Base-by-base conservation (phyloP, 2,888 invertebrate genomes). In the Drosophila pegasa region DNA sequence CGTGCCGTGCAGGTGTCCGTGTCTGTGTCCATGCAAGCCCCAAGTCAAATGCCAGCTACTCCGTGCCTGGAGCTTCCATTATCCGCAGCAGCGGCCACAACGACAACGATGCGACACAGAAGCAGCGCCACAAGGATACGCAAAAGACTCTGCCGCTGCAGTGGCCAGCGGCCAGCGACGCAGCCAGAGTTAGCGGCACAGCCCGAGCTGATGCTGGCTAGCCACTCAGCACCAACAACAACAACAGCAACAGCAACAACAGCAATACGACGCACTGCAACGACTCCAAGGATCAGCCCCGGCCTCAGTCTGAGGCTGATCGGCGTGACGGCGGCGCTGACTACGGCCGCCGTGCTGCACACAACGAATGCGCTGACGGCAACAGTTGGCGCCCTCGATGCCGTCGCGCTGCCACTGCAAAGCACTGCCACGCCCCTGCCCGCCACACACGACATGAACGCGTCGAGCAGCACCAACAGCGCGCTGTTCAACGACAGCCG, bases 91-190 rank as follows among this genome's bases (percentile, higher is more conserved):
- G 65, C 70, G 22, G 56, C 75, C 45, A 68, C 72, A 27, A 67
- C 67, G 41, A 67, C 65, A 45, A 50, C 57, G 41, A 66, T 64
- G 73, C 76, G 66, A 16, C 85, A 74, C 56, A 79, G 83, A 61
- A 85, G 69, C 29, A 85, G 83, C 51, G 80, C 74, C 47, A 80
- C 77, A 64, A 67, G 80, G 69, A 87, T 82, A 80, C 82, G 86
- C 59, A 87, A 85, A 79, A 83, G 88, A 85, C 77, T 20, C 29
- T 71, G 72, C 33, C 72, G 71, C 63, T 65, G 72, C 50, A 43
- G 48, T 18, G 22, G 35, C 7, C 66, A 20, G 22, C 22, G 43
- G 20, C 16, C 47, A 51, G 51, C 29, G 31, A 6, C 18, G 40
- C 52, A 12, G 14, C 29, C 51, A 35, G 51, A 55, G 29, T 45